Evolutionary conservation across 2,113 vertebrate genomes (phyloP).

Genomic region (Pogona vitticeps): DNA sequence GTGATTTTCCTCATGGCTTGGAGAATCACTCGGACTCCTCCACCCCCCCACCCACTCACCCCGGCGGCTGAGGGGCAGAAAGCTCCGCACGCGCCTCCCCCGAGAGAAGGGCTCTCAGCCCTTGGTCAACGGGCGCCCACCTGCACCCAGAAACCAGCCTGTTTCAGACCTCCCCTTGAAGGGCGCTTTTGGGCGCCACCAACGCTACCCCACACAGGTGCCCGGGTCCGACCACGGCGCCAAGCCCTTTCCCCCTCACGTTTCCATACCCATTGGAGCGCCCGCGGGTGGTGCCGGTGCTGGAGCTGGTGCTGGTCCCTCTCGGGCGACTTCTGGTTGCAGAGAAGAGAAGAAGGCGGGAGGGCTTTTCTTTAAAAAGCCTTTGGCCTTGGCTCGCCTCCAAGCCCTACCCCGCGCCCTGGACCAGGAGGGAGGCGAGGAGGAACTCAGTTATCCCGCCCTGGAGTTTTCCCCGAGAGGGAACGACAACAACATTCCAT

Average conservation of each 20-base stretch:
- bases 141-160: too few relatives aligned
- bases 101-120: too few relatives aligned
- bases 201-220: too few relatives aligned
- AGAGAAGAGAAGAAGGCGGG: neutral
- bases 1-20: too few relatives aligned
- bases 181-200: neutral
- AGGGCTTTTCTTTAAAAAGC: conserved; percentile 29
- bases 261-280: conserved; percentile 18
- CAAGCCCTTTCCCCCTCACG: neutral
- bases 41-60: too few relatives aligned
- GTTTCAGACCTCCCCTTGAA: neutral
- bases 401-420: conserved; percentile 44
- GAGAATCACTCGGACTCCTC: too few relatives aligned
- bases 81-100: too few relatives aligned
- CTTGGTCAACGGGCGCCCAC: too few relatives aligned
- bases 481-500: too few relatives aligned
- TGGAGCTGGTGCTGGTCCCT: too few relatives aligned
- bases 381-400: conserved; percentile 9
- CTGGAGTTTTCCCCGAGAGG: conserved; percentile 1
- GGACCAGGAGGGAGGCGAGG: neutral
- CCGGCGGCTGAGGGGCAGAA: too few relatives aligned
- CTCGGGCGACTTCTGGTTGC: neutral
- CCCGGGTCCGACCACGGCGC: neutral
- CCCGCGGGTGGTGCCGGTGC: too few relatives aligned
- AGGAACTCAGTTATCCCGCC: conserved; percentile 45